Conservation (phyloP, 2,888 invertebrate species). For the Drosophila niveifrons region DNA sequence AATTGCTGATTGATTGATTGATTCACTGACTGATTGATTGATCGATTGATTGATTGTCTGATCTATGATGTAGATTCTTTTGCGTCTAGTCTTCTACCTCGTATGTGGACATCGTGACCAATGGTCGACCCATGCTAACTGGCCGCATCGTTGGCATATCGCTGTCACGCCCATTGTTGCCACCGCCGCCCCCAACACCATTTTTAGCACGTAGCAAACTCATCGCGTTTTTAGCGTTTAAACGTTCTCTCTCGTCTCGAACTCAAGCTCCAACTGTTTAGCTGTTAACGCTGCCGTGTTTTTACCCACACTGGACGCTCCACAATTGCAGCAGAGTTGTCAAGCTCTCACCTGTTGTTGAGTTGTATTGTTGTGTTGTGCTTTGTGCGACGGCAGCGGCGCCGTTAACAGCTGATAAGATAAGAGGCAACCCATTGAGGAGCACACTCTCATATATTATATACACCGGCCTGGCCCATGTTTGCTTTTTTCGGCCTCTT, state of each 20-base stretch:
- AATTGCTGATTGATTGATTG: too few relatives aligned
- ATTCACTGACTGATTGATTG: too few relatives aligned
- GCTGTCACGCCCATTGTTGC: conserved; percentile 38
- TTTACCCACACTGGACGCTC: conserved; percentile 47
- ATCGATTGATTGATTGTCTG: background rate
- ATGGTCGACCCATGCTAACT: conserved; percentile 66
- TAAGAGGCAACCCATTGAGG: conserved; percentile 44
- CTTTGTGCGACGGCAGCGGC: background rate
- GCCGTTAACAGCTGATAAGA: conserved; percentile 56
- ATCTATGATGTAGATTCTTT: background rate
- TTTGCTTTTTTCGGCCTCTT: conserved; percentile 5
- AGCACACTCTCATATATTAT: conserved; percentile 8
- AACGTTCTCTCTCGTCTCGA: background rate
- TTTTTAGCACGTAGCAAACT: conserved; percentile 68
- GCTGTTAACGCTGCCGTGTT: conserved; percentile 46
- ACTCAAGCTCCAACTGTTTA: background rate
- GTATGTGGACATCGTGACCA: conserved; percentile 74
- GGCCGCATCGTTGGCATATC: conserved; percentile 74
- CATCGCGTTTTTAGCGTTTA: too few relatives aligned
- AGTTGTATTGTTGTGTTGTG: background rate
- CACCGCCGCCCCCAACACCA: conserved; percentile 22
- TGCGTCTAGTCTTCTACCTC: conserved; percentile 58
- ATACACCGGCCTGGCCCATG: too few relatives aligned
- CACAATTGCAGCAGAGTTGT: conserved; percentile 18
- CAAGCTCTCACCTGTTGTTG: conserved; percentile 33